Base-by-base conservation (phyloP, 2,797 vertebrate genomes). In the Betta splendens region DNA sequence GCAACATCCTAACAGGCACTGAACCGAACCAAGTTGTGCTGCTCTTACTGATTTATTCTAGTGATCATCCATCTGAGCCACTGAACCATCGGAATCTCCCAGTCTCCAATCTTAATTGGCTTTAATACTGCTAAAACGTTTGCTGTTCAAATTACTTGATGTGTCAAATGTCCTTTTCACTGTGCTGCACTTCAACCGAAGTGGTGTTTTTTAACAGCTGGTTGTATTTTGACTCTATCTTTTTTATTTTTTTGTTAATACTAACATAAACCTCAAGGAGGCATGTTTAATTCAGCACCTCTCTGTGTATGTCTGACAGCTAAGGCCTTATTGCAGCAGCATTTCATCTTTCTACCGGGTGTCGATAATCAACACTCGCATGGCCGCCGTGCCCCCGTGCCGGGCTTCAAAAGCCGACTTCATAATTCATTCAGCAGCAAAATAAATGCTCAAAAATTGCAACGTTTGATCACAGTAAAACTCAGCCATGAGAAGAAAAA, bases 391-490 rank as follows among this genome's bases (percentile, higher is more conserved):
- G 75, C 69, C 67, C n/a, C 68, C 12, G 23, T 5, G 57, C 64
- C 36, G 49, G 70, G 53, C 43, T 54, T 49, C 60, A 48, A 60
- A 71, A 73, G 73, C 61, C 69, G 72, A 78, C 76, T 80, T 80
- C 68, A 61, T 68, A 61, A 72, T 77, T 85, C 65, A 77, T 79
- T 82, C 81, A 75, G 81, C 79, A 67, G 74, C 77, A 67, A 81
- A 85, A 75, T 73, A 77, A 84, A 86, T 76, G 85, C 83, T 85
- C 1, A n/a, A 79, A 76, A 80, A 82, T 70, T 72, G 75, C 80
- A 83, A 83, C 56, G 49, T 76, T 73, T 83, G 75, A 89, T 93
- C 91, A 91, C 90, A 90, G 89, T 91, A 86, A 84, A 85, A 87
- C 79, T 85, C 78, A 84, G 83, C 81, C 70, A 80, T 84, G 79